These are phyloP conservation scores for Rhabdornis inornatus DNA, from an alignment of 2,113 vertebrate species.

Conservation along the genomic window DNA sequence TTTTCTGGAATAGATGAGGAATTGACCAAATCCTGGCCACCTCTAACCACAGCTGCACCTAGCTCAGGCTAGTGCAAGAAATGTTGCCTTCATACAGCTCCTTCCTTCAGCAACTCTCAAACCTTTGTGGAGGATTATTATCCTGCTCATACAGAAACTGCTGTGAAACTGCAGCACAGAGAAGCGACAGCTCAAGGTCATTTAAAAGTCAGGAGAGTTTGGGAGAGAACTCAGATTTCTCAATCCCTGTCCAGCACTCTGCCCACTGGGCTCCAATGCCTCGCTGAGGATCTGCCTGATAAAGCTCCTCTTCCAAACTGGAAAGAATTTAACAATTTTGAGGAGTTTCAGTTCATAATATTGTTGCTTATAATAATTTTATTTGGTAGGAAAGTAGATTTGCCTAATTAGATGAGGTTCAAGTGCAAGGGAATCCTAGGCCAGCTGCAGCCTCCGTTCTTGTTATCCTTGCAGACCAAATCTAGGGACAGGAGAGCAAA, in stretches of 20 bases:
- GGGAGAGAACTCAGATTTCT: slow-evolving; percentile 35
- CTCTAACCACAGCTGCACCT: background rate
- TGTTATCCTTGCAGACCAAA: background rate
- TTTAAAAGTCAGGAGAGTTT: slow-evolving; percentile 14
- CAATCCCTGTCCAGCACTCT: background rate
- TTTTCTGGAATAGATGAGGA: background rate
- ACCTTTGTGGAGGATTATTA: background rate
- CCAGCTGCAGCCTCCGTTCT: background rate
- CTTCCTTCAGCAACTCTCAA: background rate
- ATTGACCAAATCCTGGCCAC: background rate
- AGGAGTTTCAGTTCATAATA: background rate
- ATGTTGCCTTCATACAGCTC: background rate
- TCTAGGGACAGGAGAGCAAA: background rate
- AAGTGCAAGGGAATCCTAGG: background rate
- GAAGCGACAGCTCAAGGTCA: slow-evolving; percentile 33
- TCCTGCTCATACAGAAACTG: background rate
- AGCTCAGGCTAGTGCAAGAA: background rate
- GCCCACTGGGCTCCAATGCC: background rate
- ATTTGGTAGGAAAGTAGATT: background rate
- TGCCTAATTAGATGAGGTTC: background rate
- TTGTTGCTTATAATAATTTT: background rate
- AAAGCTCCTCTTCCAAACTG: background rate
- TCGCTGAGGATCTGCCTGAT: background rate
- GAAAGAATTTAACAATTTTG: background rate
- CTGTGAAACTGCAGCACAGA: background rate